Conservation (phyloP, 2,797 vertebrate genomes). For the Bufotes viridis region DNA sequence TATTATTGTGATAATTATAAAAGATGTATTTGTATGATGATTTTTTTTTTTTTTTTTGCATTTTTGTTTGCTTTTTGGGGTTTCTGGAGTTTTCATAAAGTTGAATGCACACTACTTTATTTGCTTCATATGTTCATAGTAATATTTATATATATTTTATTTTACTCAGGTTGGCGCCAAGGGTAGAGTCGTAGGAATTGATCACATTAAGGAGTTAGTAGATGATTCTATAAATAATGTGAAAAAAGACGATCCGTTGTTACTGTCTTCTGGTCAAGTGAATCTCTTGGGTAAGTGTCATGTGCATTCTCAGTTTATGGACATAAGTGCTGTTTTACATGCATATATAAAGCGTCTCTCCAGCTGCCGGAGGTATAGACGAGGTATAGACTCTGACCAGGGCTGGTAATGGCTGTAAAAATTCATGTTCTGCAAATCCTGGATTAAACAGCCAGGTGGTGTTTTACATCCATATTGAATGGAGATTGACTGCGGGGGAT, state of each 20-base stretch:
- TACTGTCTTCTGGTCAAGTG: constrained; percentile 92
- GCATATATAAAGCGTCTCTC: not conserved
- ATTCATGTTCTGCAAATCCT: not conserved
- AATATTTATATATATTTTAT: constrained; percentile 52
- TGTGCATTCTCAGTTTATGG: not conserved
- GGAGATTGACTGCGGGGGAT: not conserved
- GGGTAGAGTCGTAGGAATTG: constrained; percentile 97
- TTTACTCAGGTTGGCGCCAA: constrained; percentile 88
- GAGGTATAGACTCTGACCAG: not conserved
- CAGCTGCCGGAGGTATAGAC: not conserved
- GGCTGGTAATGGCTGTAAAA: not conserved
- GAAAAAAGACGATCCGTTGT: constrained; percentile 93
- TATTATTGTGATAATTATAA: too few species aligned
- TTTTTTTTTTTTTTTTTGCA: too few species aligned
- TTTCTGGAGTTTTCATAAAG: not conserved
- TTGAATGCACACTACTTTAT: not conserved
- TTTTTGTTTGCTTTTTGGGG: too few species aligned
- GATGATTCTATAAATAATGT: constrained; percentile 95
- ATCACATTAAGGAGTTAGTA: constrained; percentile 98
- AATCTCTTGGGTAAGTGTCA: constrained; percentile 86
- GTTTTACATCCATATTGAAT: not conserved
- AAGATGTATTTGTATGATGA: too few species aligned
- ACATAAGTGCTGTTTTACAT: not conserved
- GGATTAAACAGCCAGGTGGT: constrained; percentile 10
- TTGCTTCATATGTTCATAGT: not conserved